phyloP scores from a whole-genome alignment of 2,113 vertebrate genomes.

The Plecturocebus donacophilus region DNA sequence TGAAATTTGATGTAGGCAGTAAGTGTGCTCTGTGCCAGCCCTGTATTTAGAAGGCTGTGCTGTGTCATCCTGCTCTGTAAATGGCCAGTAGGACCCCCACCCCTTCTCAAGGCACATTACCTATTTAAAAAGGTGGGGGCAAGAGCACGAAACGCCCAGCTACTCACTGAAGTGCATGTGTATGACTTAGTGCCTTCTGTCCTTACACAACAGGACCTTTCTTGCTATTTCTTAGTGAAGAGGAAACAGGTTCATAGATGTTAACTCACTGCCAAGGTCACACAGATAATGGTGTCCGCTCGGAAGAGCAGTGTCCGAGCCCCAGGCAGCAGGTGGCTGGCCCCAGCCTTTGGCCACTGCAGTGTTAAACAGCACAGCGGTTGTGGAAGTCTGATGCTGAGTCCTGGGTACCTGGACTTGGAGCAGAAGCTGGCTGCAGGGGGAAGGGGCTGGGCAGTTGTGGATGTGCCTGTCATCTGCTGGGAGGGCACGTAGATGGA shows the following conservation, averaged over 20 bases:
- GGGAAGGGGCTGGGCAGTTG: not conserved
- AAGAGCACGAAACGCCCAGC: not conserved
- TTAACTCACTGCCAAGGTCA: not conserved
- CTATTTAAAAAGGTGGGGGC: not conserved
- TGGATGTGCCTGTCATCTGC: too few relatives aligned
- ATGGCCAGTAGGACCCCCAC: not conserved
- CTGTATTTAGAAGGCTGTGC: not conserved
- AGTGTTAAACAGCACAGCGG: not conserved
- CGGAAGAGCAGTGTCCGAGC: not conserved
- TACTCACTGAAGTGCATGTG: not conserved
- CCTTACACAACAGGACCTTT: not conserved
- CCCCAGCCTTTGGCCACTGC: not conserved
- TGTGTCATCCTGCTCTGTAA: not conserved
- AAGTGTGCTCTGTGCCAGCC: too few relatives aligned
- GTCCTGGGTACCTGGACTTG: not conserved
- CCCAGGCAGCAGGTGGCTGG: not conserved
- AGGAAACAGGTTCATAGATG: not conserved
- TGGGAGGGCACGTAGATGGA: too few relatives aligned
- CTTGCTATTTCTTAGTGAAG: not conserved
- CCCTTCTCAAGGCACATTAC: not conserved
- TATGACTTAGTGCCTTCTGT: not conserved
- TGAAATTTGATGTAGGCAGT: not conserved
- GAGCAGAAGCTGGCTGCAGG: accelerated
- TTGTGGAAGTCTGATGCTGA: not conserved
- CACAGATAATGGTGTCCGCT: too few relatives aligned